Evolutionary conservation across 1,140 invertebrate species (phyloP), one percentile per base, ranked within the genome.

Genomic region (Drosophila santomea): DNA sequence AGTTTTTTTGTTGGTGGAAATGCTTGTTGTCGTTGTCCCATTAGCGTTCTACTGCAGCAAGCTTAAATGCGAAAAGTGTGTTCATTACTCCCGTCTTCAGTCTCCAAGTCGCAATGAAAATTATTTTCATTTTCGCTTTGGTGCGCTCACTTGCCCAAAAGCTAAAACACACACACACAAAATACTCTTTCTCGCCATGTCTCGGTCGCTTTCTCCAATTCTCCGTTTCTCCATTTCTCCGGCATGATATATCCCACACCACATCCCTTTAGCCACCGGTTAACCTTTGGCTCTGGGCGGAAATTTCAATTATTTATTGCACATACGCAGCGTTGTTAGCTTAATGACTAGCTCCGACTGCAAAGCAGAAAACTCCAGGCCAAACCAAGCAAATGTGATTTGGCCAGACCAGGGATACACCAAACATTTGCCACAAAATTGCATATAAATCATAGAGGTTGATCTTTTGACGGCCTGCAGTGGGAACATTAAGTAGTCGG

Each of bases 31-130:
- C 80, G 54, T 76, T 85, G 81, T 78, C 83, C 83, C 83, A 88
- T 88, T 86, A 86, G 83, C 83, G 83, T 82, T 71, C 72, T 72
- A 67, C 83, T 79, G 79, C 75, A 79, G 55, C 64, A 2, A 71
- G 84, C 83, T 89, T 80, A 88, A 88, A 88, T 88, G 83, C 84
- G 83, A 88, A 88, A 88, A 88, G 84, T 88, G 84, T 88, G 83
- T 88, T 88, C 83, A 88, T 88, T 89, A 88, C 84, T 77, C 59
- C 44, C 28, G 59, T 12, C n/a, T 20, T 7, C 41, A 23, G 59
- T 12, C n/a, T 20, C 10, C 41, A 32, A 72, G 61, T 62, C 58
- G 83, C 80, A 88, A 83, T 88, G 80, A 88, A 88, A 88, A 86
- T 86, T 76, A 83, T 86, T 86, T 85, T 86, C 83, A 86, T 86